Evolutionary conservation across 2,888 invertebrate genomes (phyloP).

Genomic region (Itoplectis maculator): DNA sequence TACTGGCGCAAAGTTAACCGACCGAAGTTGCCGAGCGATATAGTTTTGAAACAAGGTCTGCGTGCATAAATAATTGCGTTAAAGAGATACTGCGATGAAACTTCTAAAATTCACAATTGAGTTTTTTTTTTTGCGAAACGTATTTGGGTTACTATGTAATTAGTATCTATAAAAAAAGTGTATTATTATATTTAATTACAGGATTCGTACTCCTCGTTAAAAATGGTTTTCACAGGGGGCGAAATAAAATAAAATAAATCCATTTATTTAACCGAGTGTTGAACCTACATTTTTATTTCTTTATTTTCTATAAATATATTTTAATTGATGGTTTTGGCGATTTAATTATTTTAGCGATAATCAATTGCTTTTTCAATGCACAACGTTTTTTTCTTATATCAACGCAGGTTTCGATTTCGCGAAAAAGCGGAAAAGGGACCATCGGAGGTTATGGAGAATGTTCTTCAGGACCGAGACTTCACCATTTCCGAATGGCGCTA

Average conservation of each 20-base stretch:
- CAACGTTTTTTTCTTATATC: neutral
- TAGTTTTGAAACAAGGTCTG: neutral
- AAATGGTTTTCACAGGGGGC: too few species aligned
- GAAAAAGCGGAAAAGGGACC: neutral
- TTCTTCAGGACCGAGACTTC: slow-evolving; percentile 37
- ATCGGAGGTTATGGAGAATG: neutral
- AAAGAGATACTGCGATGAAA: neutral
- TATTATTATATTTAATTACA: too few species aligned
- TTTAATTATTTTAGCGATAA: neutral
- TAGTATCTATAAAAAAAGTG: neutral
- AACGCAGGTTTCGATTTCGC: neutral
- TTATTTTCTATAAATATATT: neutral
- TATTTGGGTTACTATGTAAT: neutral
- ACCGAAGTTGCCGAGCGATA: slow-evolving; percentile 1
- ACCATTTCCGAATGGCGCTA: slow-evolving; percentile 40
- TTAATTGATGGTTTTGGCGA: neutral
- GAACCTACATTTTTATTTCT: neutral
- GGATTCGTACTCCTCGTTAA: too few species aligned
- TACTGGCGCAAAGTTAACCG: neutral
- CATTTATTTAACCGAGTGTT: neutral
- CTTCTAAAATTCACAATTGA: neutral
- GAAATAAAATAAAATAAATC: neutral
- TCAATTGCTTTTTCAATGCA: neutral
- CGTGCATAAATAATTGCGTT: slow-evolving; percentile 4
- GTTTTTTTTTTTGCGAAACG: neutral